These are phyloP conservation scores for Hyposoter dolosus DNA, from an alignment of 2,888 invertebrate genomes.

Conservation along the genomic window DNA sequence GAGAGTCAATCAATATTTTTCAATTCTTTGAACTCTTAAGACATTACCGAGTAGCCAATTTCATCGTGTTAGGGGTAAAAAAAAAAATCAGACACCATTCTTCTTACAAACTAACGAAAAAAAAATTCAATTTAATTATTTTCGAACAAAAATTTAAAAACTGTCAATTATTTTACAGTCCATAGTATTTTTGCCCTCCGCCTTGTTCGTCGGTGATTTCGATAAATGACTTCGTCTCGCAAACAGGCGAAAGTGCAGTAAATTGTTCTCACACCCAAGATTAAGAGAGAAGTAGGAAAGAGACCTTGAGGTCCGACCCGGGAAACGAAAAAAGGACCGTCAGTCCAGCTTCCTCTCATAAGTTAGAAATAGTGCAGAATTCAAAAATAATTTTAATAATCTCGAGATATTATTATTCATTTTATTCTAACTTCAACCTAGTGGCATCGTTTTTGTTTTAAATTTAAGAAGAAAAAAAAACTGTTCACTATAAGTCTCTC, in stretches of 20 bases:
- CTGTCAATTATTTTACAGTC: not conserved
- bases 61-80: not conserved
- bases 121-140: not conserved
- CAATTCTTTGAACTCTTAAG: not conserved
- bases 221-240: too few relatives aligned
- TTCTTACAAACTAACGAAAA: not conserved
- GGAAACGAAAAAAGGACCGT: constrained; percentile 5
- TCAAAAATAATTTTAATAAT: not conserved
- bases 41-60: not conserved
- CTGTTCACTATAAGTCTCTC: not conserved
- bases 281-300: constrained; percentile 41
- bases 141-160: not conserved
- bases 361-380: not conserved
- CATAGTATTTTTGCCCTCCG: not conserved
- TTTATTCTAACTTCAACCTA: not conserved
- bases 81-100: not conserved
- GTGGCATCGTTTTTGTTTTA: not conserved
- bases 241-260: constrained; percentile 43
- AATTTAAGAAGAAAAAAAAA: not conserved
- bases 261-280: constrained; percentile 62
- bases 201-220: too few relatives aligned
- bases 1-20: constrained; percentile 2
- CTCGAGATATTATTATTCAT: constrained; percentile 28
- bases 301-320: constrained; percentile 67
- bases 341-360: not conserved